Evolutionary conservation across 1,140 invertebrate species (phyloP).

Genomic region (Procambarus virginalis): DNA sequence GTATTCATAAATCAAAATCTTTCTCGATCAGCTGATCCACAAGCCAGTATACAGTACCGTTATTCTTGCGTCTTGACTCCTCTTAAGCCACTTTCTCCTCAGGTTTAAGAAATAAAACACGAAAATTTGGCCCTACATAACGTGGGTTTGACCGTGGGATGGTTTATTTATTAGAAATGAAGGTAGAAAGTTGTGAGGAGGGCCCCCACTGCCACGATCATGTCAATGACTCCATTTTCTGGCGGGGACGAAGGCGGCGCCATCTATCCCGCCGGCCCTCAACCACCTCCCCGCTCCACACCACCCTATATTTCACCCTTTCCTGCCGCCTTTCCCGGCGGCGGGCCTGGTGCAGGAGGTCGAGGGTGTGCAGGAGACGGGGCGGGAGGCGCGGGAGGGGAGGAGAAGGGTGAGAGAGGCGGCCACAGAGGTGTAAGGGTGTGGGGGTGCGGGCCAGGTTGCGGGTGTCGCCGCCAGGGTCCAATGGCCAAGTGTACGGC

Average conservation of each 20-base stretch:
- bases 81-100: neutral
- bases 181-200: neutral
- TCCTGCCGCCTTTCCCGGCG: neutral
- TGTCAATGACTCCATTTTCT: conserved; percentile 70
- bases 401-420: neutral
- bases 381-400: neutral
- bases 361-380: no score
- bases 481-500: conserved; percentile 61
- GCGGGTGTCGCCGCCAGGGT: conserved; percentile 45
- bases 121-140: neutral
- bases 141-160: neutral
- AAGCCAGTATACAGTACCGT: neutral
- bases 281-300: conserved; percentile 26
- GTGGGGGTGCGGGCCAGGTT: conserved; percentile 2
- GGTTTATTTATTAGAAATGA: neutral
- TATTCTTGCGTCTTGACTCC: neutral
- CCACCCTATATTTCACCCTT: conserved; percentile 8
- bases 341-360: no score
- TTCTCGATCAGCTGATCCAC: neutral
- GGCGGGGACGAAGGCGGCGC: conserved; percentile 48
- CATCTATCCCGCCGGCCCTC: conserved; percentile 59
- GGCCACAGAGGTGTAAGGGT: neutral
- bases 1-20: neutral
- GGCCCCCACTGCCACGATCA: neutral
- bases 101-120: neutral